These are phyloP conservation scores for Pantherophis alleghaniensis DNA, from an alignment of 2,797 vertebrate species.

Conservation along the genomic window DNA sequence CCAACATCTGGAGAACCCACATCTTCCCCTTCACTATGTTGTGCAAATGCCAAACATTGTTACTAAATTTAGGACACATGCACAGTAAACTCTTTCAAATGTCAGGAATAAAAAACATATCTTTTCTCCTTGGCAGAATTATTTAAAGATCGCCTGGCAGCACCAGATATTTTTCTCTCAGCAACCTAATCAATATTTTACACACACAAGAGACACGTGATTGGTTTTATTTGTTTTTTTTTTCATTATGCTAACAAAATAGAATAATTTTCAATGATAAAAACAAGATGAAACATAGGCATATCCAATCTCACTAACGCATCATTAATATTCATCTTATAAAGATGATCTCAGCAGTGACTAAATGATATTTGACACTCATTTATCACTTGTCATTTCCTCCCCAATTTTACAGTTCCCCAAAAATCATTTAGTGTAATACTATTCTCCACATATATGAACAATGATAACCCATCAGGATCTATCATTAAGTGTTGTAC, in stretches of 20 bases:
- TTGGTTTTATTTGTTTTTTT: slow-evolving; percentile 16
- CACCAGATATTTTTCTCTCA: not conserved
- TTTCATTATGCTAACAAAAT: slow-evolving; percentile 41
- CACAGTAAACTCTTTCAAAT: not conserved
- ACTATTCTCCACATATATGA: not conserved
- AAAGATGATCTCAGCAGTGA: slow-evolving; percentile 19
- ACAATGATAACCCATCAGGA: not conserved
- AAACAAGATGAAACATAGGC: slow-evolving; percentile 34
- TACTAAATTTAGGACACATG: not conserved
- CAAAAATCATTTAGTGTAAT: not conserved
- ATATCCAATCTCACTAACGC: slow-evolving; percentile 32
- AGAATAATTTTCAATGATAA: slow-evolving; percentile 3
- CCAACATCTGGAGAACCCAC: not conserved
- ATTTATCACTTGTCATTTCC: not conserved
- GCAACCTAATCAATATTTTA: not conserved
- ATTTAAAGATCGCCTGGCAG: not conserved
- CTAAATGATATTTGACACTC: not conserved
- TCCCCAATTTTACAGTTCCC: not conserved
- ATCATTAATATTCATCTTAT: slow-evolving; percentile 43
- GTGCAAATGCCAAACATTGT: not conserved
- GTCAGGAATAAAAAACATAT: not conserved
- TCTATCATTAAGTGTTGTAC: too few species aligned
- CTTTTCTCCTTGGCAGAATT: not conserved
- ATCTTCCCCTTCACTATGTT: not conserved
- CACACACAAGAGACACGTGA: not conserved